Evolutionary conservation across 1,140 invertebrate species (phyloP), one percentile per base, ranked within the genome.

Genomic region (Dinoponera quadriceps): DNA sequence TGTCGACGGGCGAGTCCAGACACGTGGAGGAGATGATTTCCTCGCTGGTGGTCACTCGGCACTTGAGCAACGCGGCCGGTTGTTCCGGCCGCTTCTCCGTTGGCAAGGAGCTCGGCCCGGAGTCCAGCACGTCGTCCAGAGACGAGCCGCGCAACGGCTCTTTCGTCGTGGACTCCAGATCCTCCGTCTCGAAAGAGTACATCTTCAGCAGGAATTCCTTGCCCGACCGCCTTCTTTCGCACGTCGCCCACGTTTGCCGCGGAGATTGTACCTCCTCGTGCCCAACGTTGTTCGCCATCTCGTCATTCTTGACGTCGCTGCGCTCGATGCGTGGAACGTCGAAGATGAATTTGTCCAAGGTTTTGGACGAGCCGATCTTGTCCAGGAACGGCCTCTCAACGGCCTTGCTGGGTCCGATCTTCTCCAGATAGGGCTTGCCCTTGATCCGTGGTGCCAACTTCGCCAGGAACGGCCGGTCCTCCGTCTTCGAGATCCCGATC

Each of bases 131-230:
- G 57, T 94, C 90, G 72, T 94, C 91, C 14, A 93, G 65, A 0
- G 93, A 94, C 0, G 89, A 81, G 0, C 89, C 91, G 0, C 91
- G 84, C n/a, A 93, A 48, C 0, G 91, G 88, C 3, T 81, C 72
- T 22, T 91, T 90, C 3, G 62, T 7, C 1, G 84, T 60, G 11
- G 65, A 60, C 7, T 93, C 92, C 0, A 94, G 60, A 66, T 94
- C 93, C 77, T 94, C 93, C 0, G 93, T 94, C 49, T 94, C 94
- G 44, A 94, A 94, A 0, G 93, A 94, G 57, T 93, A 94, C 93
- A 94, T 94, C 68, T 94, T 94, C 2, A 91, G 51, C 4, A 94
- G 78, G 9, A 91, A 89, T 48, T 91, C 92, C 68, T 94, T 93
- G 0, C 92, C 92, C 4, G 92, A 94, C 0, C 89, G 89, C 14